Evolutionary conservation across 2,888 invertebrate species (phyloP), one percentile per base, ranked within the genome.

Genomic region (Sepiola atlantica): DNA sequence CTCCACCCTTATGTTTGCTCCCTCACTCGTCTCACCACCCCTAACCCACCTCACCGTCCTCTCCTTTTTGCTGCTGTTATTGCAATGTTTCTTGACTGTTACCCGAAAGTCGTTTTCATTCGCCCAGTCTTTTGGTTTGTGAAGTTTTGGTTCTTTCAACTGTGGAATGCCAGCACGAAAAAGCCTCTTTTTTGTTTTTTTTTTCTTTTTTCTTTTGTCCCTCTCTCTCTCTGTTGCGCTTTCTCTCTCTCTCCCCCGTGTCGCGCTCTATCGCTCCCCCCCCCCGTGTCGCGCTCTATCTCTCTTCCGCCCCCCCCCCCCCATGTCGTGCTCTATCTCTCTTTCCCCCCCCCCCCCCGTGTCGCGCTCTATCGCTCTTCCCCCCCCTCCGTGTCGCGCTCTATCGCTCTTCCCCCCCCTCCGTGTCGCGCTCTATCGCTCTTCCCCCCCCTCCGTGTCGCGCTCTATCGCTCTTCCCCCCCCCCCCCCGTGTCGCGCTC

Each of bases 11-110:
- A 94, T 90, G 93, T 93, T 93, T 90, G 77, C 92, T n/a, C n/a
- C n/a, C 91, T 57, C 55, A 92, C 77, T 55, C 92, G 94, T 55
- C 54, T 55, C n/a, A 92, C 55, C 92, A 55, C 92, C n/a, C 28
- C 18, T 54, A 92, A 54, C n/a, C 77, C n/a, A 32, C n/a, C n/a
- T 24, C 77, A 21, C 61, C 2, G n/a, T 77, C 77, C n/a, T 77
- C 16, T 77, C 77, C 77, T 77, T 77, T 18, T 45, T 45, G 28
- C n/a, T n/a, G 1, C 77, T 77, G 77, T n/a, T 77, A n/a, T 77
- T 77, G 77, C 77, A 77, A 77, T 77, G 77, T n/a, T 77, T 12
- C n/a, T 77, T n/a, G 8, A 10, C 14, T n/a, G 12, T 77, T 32
- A 10, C n/a, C 77, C 45, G 45, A 45, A 4, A 45, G 45, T 45